Evolutionary conservation across 2,888 invertebrate genomes (phyloP), one percentile per base, ranked within the genome.

Genomic region (Lepidochrysops patricia): DNA sequence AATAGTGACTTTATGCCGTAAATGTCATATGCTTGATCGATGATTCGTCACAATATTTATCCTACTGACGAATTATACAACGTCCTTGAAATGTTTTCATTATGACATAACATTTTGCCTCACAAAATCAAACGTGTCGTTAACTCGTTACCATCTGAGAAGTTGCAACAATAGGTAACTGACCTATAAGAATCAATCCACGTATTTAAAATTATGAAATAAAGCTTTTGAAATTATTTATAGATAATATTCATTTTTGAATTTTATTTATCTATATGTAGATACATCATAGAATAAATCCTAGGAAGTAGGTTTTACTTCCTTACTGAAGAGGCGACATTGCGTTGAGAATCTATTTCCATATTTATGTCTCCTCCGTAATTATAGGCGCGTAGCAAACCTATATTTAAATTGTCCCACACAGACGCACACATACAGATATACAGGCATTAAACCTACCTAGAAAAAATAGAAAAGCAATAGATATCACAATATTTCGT

Each of bases 11-110:
- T 35, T 58, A 52, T 25, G 34, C 52, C 27, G 13, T 35, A 58
- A 58, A 58, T 49, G 49, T 58, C 49, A 27, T 58, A 49, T 48
- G 48, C 58, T 58, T 49, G 32, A 54, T 54, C 12, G 54, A 54
- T 54, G 29, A 54, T 54, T 54, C 54, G 54, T 54, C 32, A 54
- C 54, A 54, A 54, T 15, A 19, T 29, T 54, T 29, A 19, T 19
- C 32, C 52, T 52, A 27, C 26, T 52, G 15, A 15, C 15, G 52
- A 29, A 32, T 54, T 54, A 12, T 27, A 27, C 19, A n/a, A n/a
- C n/a, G 29, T 54, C 54, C 54, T 54, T 32, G 54, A 6, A 29
- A 19, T 27, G 27, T 52, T 52, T 27, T 27, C 27, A 3, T 26
- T 52, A 27, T n/a, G n/a, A 34, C 34, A 7, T 34, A 12, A n/a